Evolutionary conservation across 1,140 invertebrate genomes (phyloP).

Genomic region (Asbolus verrucosus): DNA sequence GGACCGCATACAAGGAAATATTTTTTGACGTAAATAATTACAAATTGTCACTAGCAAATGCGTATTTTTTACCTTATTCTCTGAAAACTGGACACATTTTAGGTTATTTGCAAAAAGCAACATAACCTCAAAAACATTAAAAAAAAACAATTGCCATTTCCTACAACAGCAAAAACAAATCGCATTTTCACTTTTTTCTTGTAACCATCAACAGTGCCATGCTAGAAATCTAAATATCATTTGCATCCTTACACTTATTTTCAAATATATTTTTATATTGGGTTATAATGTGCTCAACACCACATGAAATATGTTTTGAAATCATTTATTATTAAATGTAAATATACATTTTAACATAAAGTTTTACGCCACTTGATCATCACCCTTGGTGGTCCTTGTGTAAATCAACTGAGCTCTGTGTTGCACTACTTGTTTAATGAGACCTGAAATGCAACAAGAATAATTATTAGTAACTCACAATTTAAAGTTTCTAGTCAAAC

Average conservation of each 20-base stretch:
- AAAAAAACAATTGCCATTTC: too few species aligned
- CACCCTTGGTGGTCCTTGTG: constrained; percentile 95
- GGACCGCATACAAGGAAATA: neutral
- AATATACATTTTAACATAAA: constrained; percentile 49
- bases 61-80: neutral
- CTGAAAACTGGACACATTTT: constrained; percentile 12
- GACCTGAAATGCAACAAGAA: constrained; percentile 73
- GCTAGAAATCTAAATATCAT: too few species aligned
- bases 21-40: neutral
- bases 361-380: constrained; percentile 74
- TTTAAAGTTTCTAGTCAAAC: too few species aligned
- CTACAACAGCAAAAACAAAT: too few species aligned
- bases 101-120: constrained; percentile 4
- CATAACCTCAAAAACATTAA: constrained; percentile 6
- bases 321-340: constrained; percentile 46
- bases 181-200: too few species aligned
- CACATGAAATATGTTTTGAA: constrained; percentile 3
- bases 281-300: too few species aligned
- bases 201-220: too few species aligned
- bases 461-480: neutral
- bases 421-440: constrained; percentile 97
- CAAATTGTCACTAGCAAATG: constrained; percentile 1
- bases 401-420: constrained; percentile 98
- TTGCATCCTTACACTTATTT: too few species aligned
- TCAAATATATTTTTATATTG: too few species aligned